Conservation (phyloP, 2,113 vertebrate species). For the Caranx melampygus region DNA sequence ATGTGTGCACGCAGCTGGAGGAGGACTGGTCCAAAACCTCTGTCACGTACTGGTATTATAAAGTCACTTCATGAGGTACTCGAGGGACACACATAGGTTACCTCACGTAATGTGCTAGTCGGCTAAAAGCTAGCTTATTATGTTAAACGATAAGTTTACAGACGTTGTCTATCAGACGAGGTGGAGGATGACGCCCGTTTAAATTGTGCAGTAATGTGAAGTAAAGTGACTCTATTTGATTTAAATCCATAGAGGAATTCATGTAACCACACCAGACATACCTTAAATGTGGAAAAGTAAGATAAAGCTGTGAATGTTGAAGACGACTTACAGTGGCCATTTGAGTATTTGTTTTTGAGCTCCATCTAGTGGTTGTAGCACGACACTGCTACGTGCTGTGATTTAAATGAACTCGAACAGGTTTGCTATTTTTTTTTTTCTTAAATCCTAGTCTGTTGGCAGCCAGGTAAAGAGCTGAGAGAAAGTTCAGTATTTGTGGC, state of each 20-base stretch:
- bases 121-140: background rate
- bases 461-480: background rate
- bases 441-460: too few species aligned
- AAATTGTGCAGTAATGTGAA: background rate
- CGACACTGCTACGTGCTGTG: conserved; percentile 4
- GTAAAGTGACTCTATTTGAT: background rate
- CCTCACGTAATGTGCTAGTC: background rate
- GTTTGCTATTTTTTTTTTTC: too few species aligned
- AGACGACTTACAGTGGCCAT: too few species aligned
- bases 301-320: background rate
- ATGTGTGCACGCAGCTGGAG: background rate
- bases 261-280: too few species aligned
- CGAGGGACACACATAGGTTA: background rate
- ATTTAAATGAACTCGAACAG: background rate
- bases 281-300: background rate
- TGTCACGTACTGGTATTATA: background rate
- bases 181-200: background rate
- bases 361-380: conserved; percentile 27
- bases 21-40: background rate
- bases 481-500: too few species aligned
- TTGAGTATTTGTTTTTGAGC: background rate
- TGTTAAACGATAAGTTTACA: background rate
- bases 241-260: background rate
- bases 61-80: background rate
- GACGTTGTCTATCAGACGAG: background rate